Conservation (phyloP, 1,140 invertebrate genomes). For the Plodia interpunctella region DNA sequence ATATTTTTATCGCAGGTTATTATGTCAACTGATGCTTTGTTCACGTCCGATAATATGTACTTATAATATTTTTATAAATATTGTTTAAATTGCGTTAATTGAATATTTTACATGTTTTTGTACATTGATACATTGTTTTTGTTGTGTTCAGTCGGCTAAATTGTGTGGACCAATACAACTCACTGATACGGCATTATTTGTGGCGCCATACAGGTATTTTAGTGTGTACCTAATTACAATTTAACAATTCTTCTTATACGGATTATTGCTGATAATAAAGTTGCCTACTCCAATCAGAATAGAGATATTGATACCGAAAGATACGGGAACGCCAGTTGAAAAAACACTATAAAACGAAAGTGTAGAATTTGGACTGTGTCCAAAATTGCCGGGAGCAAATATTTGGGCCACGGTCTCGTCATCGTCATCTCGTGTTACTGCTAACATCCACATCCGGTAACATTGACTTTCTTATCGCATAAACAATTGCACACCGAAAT, state of each 20-base stretch:
- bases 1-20: slow-evolving; percentile 66
- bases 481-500: slow-evolving; percentile 51
- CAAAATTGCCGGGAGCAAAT: slow-evolving; percentile 54
- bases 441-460: slow-evolving; percentile 61
- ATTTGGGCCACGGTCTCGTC: slow-evolving; percentile 60
- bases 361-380: slow-evolving; percentile 54
- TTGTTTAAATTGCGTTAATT: neutral
- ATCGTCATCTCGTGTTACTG: slow-evolving; percentile 59
- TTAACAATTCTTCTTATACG: no score
- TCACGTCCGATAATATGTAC: slow-evolving; percentile 43
- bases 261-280: no score
- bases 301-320: no score
- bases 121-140: no score
- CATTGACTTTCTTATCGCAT: slow-evolving; percentile 65
- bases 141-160: no score
- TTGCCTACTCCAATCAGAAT: no score
- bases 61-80: slow-evolving; percentile 8
- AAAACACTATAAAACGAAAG: slow-evolving; percentile 49
- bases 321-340: slow-evolving; percentile 15
- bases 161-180: no score
- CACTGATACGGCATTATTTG: no score
- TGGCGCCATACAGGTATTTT: no score
- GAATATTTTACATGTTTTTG: neutral
- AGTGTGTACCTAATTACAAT: no score
- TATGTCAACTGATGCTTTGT: slow-evolving; percentile 56